A percentile compares a stretch with the other conserved stretches of the same genome.
These are phyloP conservation scores for Pitangus sulphuratus DNA, from an alignment of 2,797 vertebrate genomes.

Conservation along the genomic window DNA sequence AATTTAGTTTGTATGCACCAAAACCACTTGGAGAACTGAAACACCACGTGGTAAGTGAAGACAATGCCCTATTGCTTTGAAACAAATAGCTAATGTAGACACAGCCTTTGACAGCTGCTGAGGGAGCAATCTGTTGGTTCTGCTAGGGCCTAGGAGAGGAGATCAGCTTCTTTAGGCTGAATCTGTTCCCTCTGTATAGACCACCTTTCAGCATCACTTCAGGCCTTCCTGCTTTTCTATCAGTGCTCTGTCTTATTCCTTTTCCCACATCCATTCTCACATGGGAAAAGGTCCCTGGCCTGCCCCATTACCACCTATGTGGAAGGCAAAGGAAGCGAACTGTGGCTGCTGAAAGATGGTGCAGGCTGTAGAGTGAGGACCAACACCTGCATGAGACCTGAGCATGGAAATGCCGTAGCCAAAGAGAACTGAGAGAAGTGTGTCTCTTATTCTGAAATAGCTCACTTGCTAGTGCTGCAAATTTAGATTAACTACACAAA, in stretches of 20 bases:
- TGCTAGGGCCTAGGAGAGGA: background rate
- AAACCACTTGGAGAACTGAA: constrained; percentile 6
- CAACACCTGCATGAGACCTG: background rate
- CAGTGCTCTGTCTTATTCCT: background rate
- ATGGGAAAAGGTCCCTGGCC: background rate
- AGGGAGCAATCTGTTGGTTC: background rate
- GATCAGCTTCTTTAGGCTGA: background rate
- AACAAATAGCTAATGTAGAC: background rate
- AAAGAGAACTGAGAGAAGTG: background rate
- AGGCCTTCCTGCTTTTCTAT: background rate
- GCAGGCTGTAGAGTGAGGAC: background rate
- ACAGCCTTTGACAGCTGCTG: background rate
- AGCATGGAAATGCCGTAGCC: background rate
- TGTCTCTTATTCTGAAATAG: background rate
- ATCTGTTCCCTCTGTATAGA: background rate
- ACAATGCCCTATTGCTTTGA: constrained; percentile 14
- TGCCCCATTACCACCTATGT: accelerated
- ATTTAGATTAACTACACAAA: background rate
- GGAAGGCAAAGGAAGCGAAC: background rate
- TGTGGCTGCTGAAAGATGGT: background rate
- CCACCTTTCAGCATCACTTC: background rate
- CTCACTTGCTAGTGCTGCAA: background rate
- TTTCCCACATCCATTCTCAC: background rate
- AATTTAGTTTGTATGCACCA: constrained; percentile 9
- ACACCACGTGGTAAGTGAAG: background rate